These are phyloP conservation scores for Malurus alboscapulatus DNA, from an alignment of 2,113 vertebrate genomes.

Conservation along the genomic window DNA sequence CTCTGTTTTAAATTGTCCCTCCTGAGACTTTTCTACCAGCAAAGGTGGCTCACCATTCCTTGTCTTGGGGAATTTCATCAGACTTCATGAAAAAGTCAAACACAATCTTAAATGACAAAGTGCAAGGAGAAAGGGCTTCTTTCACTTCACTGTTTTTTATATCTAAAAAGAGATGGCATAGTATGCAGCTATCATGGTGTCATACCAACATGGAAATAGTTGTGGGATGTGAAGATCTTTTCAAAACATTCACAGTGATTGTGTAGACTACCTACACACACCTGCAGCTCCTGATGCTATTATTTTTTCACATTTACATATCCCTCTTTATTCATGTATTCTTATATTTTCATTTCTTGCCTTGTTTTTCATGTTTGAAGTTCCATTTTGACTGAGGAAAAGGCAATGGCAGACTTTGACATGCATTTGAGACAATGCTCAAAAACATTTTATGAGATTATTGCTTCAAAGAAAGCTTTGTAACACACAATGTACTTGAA, in stretches of 20 bases:
- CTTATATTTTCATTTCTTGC: constrained; percentile 1
- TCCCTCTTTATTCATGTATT: neutral
- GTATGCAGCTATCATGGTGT: neutral
- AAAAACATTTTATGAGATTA: neutral
- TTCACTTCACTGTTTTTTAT: neutral
- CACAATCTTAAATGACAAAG: neutral
- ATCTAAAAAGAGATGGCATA: neutral
- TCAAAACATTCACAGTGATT: neutral
- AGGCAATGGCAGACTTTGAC: neutral
- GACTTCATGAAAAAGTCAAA: neutral
- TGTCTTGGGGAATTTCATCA: neutral
- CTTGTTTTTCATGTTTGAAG: neutral
- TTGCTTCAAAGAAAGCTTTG: neutral
- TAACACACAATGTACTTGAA: neutral
- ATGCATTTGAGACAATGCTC: neutral
- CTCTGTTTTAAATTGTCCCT: neutral
- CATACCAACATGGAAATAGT: neutral
- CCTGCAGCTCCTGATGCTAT: neutral
- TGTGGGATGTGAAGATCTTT: neutral
- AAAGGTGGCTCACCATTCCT: neutral
- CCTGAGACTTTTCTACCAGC: neutral
- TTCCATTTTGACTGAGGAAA: neutral
- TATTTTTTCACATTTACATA: neutral
- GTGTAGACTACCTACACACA: neutral
- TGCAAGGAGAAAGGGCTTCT: neutral